Evolutionary conservation across 2,888 invertebrate species (phyloP).

Genomic region (Lacanobia wlatinum): DNA sequence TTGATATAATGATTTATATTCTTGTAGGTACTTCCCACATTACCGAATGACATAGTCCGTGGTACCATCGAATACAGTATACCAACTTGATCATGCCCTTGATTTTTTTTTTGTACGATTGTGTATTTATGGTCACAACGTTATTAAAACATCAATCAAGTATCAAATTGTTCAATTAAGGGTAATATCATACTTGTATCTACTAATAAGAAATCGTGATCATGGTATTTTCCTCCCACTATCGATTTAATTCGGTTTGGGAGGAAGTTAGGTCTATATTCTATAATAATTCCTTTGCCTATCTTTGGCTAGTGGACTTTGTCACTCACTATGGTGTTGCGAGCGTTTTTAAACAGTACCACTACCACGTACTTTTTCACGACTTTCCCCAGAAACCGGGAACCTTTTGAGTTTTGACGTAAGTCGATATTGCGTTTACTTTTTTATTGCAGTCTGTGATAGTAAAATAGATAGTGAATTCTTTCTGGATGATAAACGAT

Average conservation of each 20-base stretch:
- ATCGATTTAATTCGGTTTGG: not conserved
- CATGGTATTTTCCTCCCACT: constrained; percentile 33
- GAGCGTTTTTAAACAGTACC: too few relatives aligned
- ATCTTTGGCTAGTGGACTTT: not conserved
- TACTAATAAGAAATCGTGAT: constrained; percentile 31
- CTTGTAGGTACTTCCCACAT: constrained; percentile 27
- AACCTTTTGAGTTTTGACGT: too few relatives aligned
- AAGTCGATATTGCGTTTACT: not conserved
- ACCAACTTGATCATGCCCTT: constrained; percentile 38
- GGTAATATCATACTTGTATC: constrained; percentile 15
- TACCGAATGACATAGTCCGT: constrained; percentile 20
- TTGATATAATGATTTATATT: constrained; percentile 24
- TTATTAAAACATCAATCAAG: constrained; percentile 46
- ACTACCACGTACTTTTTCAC: not conserved
- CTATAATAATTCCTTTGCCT: not conserved
- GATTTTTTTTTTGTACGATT: constrained; percentile 38
- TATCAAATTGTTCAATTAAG: constrained; percentile 32
- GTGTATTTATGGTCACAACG: constrained; percentile 22
- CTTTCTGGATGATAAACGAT: constrained; percentile 26
- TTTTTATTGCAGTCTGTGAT: not conserved
- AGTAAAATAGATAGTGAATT: constrained; percentile 4
- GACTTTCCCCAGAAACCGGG: not conserved
- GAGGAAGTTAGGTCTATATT: not conserved
- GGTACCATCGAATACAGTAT: constrained; percentile 4
- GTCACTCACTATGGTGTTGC: too few relatives aligned